These are phyloP conservation scores for Caenorhabditis panamensis DNA, from an alignment of 2,888 invertebrate species.

Conservation along the genomic window DNA sequence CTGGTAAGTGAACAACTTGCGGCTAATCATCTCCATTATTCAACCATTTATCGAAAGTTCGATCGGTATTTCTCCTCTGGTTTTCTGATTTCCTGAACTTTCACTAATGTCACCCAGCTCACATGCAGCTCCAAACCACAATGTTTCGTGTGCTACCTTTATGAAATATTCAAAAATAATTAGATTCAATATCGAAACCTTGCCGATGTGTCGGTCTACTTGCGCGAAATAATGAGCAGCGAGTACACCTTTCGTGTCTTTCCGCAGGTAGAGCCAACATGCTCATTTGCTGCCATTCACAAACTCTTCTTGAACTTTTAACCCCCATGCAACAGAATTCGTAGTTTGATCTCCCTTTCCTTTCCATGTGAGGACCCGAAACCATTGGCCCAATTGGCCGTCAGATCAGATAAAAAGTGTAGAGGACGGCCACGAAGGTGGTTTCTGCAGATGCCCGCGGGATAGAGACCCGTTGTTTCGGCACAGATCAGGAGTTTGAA, in stretches of 20 bases:
- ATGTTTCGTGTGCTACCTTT: not conserved
- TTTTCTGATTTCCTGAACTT: not conserved
- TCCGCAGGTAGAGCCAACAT: not conserved
- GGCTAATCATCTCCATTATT: too few relatives aligned
- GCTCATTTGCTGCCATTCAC: too few relatives aligned
- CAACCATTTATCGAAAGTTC: too few relatives aligned
- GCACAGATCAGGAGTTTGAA: conserved; percentile 1
- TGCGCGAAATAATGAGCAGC: not conserved
- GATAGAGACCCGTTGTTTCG: not conserved
- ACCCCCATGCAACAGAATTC: too few relatives aligned
- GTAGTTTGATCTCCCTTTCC: not conserved
- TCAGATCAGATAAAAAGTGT: not conserved
- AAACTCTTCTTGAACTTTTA: too few relatives aligned
- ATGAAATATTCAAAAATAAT: not conserved
- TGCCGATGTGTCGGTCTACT: not conserved
- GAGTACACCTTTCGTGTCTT: not conserved
- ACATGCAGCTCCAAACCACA: not conserved
- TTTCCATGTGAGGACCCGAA: not conserved
- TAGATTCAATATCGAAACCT: not conserved
- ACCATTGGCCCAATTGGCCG: not conserved
- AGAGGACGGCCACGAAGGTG: not conserved
- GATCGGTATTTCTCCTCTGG: too few relatives aligned
- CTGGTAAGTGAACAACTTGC: too few relatives aligned
- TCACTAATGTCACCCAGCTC: not conserved
- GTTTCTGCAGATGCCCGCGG: not conserved